Evolutionary conservation across 2,797 vertebrate species (phyloP), one percentile per base, ranked within the genome.

Genomic region (Benthosema pterotum): DNA sequence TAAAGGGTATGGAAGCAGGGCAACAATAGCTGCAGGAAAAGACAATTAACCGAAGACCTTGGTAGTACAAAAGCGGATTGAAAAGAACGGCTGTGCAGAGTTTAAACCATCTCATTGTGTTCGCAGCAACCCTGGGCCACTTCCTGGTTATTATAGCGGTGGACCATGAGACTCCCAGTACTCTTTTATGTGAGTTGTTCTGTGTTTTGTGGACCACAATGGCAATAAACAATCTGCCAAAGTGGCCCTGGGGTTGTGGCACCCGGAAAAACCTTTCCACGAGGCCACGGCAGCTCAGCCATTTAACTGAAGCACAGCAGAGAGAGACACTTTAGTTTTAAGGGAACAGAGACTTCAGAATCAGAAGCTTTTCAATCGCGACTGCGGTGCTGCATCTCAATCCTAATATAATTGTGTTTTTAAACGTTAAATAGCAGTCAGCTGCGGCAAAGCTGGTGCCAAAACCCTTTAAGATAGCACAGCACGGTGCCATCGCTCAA

Each of bases 21-120:
- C 22, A 25, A 25, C 22, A 3, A 25, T 25, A 25, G 22, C 22
- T 25, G 65, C 62, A 42, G 42, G 70, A 76, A 74, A 77, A 72
- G 71, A 80, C 75, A 58, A 63, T 61, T 71, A 82, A 82, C 71
- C 65, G 14, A 54, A 57, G 82, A 78, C 65, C 32, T 52, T 63
- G 75, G 75, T 75, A 70, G 82, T 45, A 54, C 68, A 50, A 46
- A 63, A 11, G 32, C 32, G 14, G 53, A 19, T 65, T 43, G 25
- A 17, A 68, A 42, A 54, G 28, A 58, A 63, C 71, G 32, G 46
- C 32, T 16, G 43, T 22, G 1, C 60, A 58, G 32, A 60, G 52
- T 66, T 71, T 46, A 70, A 52, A 55, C 66, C 43, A 73, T 65
- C 28, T 25, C 65, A 50, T 32, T 15, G 15, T 11, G 14, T 25